Conservation (phyloP, 2,888 invertebrate genomes). For the Gortyna flavago region DNA sequence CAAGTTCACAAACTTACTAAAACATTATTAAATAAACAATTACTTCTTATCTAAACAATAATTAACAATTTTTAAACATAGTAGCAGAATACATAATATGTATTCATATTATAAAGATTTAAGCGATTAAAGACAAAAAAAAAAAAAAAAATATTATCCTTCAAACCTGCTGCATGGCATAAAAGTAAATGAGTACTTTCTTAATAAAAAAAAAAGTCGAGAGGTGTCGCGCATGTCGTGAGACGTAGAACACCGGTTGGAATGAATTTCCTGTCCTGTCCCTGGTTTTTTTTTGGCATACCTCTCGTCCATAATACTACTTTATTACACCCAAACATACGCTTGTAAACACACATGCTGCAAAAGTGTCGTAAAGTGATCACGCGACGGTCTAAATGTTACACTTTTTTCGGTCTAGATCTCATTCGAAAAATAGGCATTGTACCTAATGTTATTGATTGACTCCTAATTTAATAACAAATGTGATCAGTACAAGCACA, state of each 20-base stretch:
- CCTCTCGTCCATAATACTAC: background rate
- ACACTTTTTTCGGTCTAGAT: background rate
- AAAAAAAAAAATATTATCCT: background rate
- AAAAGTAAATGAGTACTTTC: background rate
- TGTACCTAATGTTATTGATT: background rate
- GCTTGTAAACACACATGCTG: background rate
- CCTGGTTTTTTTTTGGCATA: background rate
- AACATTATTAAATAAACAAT: background rate
- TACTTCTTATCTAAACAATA: background rate
- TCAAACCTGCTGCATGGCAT: background rate
- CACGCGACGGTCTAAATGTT: background rate
- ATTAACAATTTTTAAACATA: background rate
- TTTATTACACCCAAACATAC: background rate
- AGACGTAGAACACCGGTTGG: too few relatives aligned
- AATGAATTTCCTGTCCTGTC: background rate
- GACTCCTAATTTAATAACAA: conserved; percentile 19
- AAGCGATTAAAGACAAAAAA: background rate
- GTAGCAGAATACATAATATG: background rate
- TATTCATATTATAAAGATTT: background rate
- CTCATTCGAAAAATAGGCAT: background rate
- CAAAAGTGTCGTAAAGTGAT: background rate
- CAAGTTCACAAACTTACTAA: background rate
- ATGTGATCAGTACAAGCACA: conserved; percentile 59
- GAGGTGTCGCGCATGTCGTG: background rate
- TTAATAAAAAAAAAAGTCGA: background rate